Evolutionary conservation across 2,797 vertebrate species (phyloP), one percentile per base, ranked within the genome.

Genomic region (Rhabdophis nuchalis): DNA sequence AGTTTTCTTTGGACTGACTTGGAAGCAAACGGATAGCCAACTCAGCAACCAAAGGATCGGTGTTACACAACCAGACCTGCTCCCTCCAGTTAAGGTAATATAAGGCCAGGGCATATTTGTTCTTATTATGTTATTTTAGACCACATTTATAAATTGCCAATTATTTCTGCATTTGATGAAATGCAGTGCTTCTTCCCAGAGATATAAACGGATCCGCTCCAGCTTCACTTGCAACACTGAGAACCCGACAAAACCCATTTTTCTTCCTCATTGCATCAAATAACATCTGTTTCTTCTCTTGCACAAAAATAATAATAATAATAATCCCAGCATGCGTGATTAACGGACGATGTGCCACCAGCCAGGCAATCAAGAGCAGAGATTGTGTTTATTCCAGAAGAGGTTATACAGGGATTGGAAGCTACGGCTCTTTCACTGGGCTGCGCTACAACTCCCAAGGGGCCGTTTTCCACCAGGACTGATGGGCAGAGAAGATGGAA

Each of bases 231-330:
- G 64, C 91, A 27, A 86, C 77, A 36, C 60, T 89, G 92, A 60
- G 90, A 85, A 4, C 89, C 1, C 4, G 0, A 68, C 16, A 32
- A 50, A 92, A 41, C 27, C n/a, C 86, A 23, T 53, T 18, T 85
- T 91, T 90, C 90, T 92, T 85, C 64, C 64, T 88, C 72, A 53
- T 57, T 5, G n/a, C 88, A 29, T 32, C 89, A 68, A 14, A 90
- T 87, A 92, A 93, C 27, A 89, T 90, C 88, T 92, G 85, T 72
- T 86, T 91, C 94, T 90, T 88, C 53, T 20, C 86, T 61, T 41
- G 53, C 61, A n/a, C 92, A 1, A 92, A 27, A 90, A 52, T 7
- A 46, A 46, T 58, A 87, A 91, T 23, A 90, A 52, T 7, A 29
- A 46, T 41, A 87, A 58, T 57, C 23, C 50, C 20, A 92, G 20